Evolutionary conservation across 2,797 vertebrate species (phyloP).

Genomic region (Tenualosa ilisha): DNA sequence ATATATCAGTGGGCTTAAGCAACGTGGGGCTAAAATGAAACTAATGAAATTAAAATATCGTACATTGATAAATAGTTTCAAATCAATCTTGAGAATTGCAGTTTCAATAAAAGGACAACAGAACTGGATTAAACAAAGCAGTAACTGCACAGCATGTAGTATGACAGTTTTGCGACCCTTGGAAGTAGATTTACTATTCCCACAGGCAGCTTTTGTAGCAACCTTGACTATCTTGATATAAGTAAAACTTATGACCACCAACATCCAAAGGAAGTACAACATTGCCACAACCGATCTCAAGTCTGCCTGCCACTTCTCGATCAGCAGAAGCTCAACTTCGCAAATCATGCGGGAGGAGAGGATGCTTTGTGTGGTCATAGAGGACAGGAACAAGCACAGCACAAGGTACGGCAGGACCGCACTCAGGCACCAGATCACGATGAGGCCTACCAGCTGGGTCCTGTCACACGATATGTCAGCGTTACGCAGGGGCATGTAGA

Average conservation of each 20-base stretch:
- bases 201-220: conserved; percentile 31
- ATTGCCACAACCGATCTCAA: conserved; percentile 9
- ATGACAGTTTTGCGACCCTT: conserved; percentile 38
- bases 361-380: not conserved
- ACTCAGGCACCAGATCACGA: conserved; percentile 37
- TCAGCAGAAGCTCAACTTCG: conserved; percentile 2
- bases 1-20: conserved; percentile 46
- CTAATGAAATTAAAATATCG: conserved; percentile 36
- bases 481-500: conserved; percentile 36
- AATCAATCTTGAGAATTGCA: conserved; percentile 32
- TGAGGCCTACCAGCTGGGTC: conserved; percentile 19
- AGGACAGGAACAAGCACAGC: conserved; percentile 2
- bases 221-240: conserved; percentile 42
- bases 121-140: conserved; percentile 39
- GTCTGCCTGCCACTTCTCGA: conserved; percentile 23
- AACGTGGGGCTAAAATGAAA: conserved; percentile 38
- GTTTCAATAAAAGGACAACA: conserved; percentile 41
- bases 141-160: conserved; percentile 45
- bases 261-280: conserved; percentile 36
- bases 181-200: conserved; percentile 28
- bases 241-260: conserved; percentile 24
- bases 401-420: conserved; percentile 5
- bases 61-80: conserved; percentile 25
- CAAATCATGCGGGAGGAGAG: conserved; percentile 28
- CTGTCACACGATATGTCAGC: conserved; percentile 38